phyloP scores from a whole-genome alignment of 2,113 vertebrate species.

The Elephas maximus region DNA sequence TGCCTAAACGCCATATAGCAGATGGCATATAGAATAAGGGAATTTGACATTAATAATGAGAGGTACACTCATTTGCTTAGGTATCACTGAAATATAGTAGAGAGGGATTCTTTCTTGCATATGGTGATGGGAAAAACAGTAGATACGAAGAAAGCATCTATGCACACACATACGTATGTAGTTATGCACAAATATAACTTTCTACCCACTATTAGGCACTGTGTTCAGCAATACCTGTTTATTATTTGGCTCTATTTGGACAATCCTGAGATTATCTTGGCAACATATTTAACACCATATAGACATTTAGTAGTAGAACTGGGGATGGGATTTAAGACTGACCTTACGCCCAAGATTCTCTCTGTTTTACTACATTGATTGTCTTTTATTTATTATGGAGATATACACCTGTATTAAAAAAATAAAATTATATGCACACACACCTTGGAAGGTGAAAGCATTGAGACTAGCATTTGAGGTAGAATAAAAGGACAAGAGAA shows the following conservation, averaged over 20 bases:
- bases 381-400: background rate
- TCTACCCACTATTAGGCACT: fast-evolving
- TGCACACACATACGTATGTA: background rate
- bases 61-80: background rate
- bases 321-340: background rate
- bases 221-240: background rate
- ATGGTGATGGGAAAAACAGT: background rate
- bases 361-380: background rate
- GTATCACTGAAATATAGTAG: background rate
- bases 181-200: fast-evolving
- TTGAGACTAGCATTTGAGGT: background rate
- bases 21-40: background rate
- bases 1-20: background rate
- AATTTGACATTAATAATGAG: background rate
- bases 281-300: background rate
- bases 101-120: background rate
- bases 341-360: background rate
- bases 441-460: background rate
- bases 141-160: no score
- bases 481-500: background rate
- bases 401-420: background rate
- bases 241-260: background rate
- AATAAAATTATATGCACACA: background rate
- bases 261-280: background rate
- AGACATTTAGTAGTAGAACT: background rate